Evolutionary conservation across 2,113 vertebrate species (phyloP), one percentile per base, ranked within the genome.

Genomic region (Amblyopsis rosae): DNA sequence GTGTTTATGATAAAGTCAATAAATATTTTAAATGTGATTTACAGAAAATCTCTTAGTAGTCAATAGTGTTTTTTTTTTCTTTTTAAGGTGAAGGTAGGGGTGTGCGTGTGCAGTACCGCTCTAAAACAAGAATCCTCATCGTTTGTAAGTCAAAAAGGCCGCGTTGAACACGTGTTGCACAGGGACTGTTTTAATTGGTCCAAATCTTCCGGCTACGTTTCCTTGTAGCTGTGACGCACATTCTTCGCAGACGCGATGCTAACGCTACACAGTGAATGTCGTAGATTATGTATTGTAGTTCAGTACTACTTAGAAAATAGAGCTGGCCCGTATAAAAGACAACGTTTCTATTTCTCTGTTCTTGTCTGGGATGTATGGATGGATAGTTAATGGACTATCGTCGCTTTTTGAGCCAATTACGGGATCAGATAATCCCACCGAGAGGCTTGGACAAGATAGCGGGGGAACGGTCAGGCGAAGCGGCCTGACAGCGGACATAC

Each of bases 341-440:
- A 60, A 10, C 46, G 77, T 13, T 87, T 75, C 77, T 62, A 35
- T 88, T 78, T 69, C 88, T 3, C 86, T 79, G 68, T 89, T 91
- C 86, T 76, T 92, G 84, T 92, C 86, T 91, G 92, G 87, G 87
- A 94, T 94, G 93, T 94, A 93, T 89, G 92, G 90, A 93, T 94
- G 93, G 93, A 91, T 94, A 90, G 82, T 91, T 90, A 91, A 91
- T 88, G 90, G 92, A 87, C 81, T 94, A 16, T 91, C 91, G 76
- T 94, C 93, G 87, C 84, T 94, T 15, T 94, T 94, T 79, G 91
- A 91, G 82, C 91, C 91, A 79, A 63, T 86, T 76, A 77, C 78
- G 56, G 76, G 85, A 65, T 41, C 35, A 41, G 83, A 82, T 33
- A 89, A 80, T 15, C 74, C 82, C 46, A 64, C 67, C 50, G 86